Conservation (phyloP, 2,888 invertebrate genomes). For the Acronicta psi region DNA sequence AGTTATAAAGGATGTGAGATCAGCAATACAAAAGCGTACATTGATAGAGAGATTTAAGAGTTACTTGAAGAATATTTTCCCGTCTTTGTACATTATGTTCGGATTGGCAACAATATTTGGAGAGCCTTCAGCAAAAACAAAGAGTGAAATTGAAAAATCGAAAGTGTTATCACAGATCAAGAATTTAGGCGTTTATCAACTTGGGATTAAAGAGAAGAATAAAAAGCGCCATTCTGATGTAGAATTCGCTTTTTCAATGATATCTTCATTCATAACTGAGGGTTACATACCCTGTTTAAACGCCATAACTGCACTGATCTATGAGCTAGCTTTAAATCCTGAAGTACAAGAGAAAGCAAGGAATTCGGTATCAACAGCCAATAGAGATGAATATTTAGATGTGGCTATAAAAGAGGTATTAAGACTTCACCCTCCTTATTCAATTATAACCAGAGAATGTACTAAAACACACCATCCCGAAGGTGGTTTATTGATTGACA, state of each 20-base stretch:
- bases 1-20: constrained; percentile 71
- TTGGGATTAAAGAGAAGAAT: constrained; percentile 68
- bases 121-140: constrained; percentile 68
- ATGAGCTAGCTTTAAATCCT: constrained; percentile 74
- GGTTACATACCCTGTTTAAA: constrained; percentile 80
- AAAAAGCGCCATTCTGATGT: constrained; percentile 62
- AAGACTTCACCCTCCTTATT: constrained; percentile 80
- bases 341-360: constrained; percentile 73
- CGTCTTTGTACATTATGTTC: constrained; percentile 77
- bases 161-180: constrained; percentile 70
- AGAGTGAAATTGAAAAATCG: constrained; percentile 64
- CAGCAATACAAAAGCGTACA: constrained; percentile 68
- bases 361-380: constrained; percentile 61
- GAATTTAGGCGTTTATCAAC: constrained; percentile 67
- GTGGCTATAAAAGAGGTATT: constrained; percentile 79
- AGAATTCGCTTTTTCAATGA: constrained; percentile 73
- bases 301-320: constrained; percentile 73
- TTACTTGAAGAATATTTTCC: constrained; percentile 82
- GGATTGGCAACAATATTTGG: constrained; percentile 70
- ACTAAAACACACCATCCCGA: constrained; percentile 77
- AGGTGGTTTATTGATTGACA: constrained; percentile 74
- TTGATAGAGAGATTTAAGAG: constrained; percentile 74
- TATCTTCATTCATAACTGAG: constrained; percentile 78
- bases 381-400: constrained; percentile 73
- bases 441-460: constrained; percentile 78